Evolutionary conservation across 1,140 invertebrate genomes (phyloP).

Genomic region (Diorhabda elongata): DNA sequence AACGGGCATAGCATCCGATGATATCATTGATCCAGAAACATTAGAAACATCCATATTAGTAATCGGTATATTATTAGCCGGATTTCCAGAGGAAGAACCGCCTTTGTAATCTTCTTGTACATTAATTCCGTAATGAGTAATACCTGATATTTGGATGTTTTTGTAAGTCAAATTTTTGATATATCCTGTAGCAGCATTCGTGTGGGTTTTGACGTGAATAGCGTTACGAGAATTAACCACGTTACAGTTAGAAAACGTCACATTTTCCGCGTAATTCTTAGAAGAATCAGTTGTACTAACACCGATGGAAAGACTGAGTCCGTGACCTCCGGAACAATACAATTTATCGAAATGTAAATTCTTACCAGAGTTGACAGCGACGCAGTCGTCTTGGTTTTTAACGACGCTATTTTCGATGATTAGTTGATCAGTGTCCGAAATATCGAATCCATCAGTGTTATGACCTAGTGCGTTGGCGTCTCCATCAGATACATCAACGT

Average conservation of each 20-base stretch:
- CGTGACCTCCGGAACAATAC: slow-evolving; percentile 5
- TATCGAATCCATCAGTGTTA: slow-evolving; percentile 14
- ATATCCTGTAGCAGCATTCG: neutral
- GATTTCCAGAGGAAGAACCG: slow-evolving; percentile 8
- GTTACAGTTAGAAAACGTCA: neutral
- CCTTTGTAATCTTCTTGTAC: slow-evolving; percentile 5
- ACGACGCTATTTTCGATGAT: neutral
- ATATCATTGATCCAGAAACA: slow-evolving; percentile 20
- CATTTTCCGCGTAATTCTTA: neutral
- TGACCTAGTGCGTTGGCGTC: neutral
- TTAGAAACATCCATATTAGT: slow-evolving; percentile 19
- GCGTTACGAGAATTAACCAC: neutral
- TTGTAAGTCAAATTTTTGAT: slow-evolving; percentile 7
- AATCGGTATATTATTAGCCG: slow-evolving; percentile 24
- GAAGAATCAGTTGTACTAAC: neutral
- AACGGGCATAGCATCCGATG: slow-evolving; percentile 11
- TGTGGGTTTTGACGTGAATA: slow-evolving; percentile 11
- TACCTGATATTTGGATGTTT: neutral
- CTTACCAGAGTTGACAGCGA: slow-evolving; percentile 10
- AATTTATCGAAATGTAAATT: neutral
- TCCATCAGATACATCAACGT: slow-evolving; percentile 4
- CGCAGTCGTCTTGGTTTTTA: slow-evolving; percentile 15
- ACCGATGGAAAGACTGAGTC: slow-evolving; percentile 8
- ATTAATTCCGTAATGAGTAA: neutral
- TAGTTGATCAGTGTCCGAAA: neutral